Evolutionary conservation across 2,797 vertebrate species (phyloP), one percentile per base, ranked within the genome.

Genomic region (Sus cebifrons): DNA sequence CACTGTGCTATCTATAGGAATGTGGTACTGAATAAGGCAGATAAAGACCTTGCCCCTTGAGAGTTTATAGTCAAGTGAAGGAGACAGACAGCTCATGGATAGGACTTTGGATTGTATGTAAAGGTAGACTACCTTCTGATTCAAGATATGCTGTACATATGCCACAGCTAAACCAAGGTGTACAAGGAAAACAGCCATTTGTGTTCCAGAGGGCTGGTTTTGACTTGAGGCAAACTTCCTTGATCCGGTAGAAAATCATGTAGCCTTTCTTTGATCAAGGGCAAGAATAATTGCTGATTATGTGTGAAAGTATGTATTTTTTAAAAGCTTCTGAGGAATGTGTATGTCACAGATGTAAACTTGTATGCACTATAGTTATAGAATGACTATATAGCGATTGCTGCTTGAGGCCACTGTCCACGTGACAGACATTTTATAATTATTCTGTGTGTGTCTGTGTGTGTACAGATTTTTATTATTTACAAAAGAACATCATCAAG

Each of bases 381-480:
- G 10, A 64, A 17, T 79, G 60, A 54, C 54, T 32, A 7, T 32
- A 15, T 27, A 56, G 56, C 87, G 58, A 85, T 71, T 87, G 62
- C 32, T 75, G 64, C 62, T 70, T 89, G n/a, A 58, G 18, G 12
- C 9, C 32, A 16, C 32, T 78, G 52, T 49, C 62, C 44, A 74
- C 79, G 23, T 65, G 52, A 87, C 8, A 49, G 3, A n/a, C 44
- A 79, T 82, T 92, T 95, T 82, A n/a, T 83, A 86, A 84, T 15
- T 70, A 87, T 12, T 70, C 25, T 23, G 58, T 60, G 7, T 71
- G 87, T 79, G 27, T 27, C 27, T 29, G 64, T 58, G 25, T 81
- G 78, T 29, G 56, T 64, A 54, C 23, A 73, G 78, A 89, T 62
- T 86, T 95, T 86, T 94, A 78, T 85, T 79, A 29, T 32, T 73